These are phyloP conservation scores for Eilema sororculum DNA, from an alignment of 2,888 invertebrate species.

Conservation along the genomic window DNA sequence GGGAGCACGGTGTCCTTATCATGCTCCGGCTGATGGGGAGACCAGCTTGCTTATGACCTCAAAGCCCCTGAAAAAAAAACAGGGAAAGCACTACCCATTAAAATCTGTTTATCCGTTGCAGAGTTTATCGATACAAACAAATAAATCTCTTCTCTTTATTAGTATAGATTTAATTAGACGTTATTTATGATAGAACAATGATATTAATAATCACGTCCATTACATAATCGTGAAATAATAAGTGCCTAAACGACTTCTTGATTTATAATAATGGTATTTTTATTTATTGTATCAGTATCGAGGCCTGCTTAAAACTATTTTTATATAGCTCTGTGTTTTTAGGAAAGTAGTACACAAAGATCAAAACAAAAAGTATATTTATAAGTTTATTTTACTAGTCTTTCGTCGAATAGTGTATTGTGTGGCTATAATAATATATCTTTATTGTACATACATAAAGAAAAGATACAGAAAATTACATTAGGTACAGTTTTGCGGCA, in stretches of 20 bases:
- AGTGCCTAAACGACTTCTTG: not conserved
- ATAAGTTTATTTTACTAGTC: not conserved
- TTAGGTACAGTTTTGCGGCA: too few species aligned
- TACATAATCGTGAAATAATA: not conserved
- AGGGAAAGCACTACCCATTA: too few species aligned
- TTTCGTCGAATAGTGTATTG: not conserved
- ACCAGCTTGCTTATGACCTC: too few species aligned
- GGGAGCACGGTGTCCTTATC: too few species aligned
- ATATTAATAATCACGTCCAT: not conserved
- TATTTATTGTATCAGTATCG: not conserved
- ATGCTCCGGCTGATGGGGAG: too few species aligned
- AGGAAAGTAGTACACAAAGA: not conserved
- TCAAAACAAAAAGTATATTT: slow-evolving; percentile 4
- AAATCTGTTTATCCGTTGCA: too few species aligned
- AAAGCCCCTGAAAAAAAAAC: too few species aligned
- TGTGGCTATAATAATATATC: not conserved
- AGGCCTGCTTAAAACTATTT: not conserved
- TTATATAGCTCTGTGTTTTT: not conserved
- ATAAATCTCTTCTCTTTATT: too few species aligned
- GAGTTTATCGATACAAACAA: too few species aligned
- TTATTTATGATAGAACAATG: slow-evolving; percentile 4
- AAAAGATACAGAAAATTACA: too few species aligned
- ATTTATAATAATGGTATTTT: not conserved
- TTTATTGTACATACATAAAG: too few species aligned
- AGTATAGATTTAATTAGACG: not conserved